phyloP scores from a whole-genome alignment of 2,888 invertebrate species.

The Crossocerus cetratus region DNA sequence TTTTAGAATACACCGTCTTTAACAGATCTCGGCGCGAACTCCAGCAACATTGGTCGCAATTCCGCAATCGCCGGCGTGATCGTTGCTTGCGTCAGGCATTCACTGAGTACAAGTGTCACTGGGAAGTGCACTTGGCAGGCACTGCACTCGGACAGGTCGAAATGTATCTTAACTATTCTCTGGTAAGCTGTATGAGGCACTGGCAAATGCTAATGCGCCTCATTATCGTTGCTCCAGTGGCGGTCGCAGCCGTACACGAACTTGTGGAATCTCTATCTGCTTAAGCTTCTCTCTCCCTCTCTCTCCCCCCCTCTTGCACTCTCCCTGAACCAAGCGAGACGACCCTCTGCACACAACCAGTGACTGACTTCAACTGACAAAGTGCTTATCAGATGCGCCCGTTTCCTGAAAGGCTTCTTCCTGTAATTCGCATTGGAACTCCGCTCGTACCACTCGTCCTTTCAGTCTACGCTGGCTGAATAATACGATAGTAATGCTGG shows the following conservation, averaged over 20 bases:
- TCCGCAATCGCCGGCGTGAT: too few species aligned
- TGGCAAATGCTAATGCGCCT: constrained; percentile 10
- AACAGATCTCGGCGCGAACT: too few species aligned
- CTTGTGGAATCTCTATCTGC: too few species aligned
- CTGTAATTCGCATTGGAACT: background rate
- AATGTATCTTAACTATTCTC: constrained; percentile 32
- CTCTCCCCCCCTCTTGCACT: background rate
- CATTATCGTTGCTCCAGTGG: constrained; percentile 20
- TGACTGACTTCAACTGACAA: constrained; percentile 11
- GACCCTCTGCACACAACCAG: background rate
- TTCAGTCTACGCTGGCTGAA: too few species aligned
- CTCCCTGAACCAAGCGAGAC: constrained; percentile 9
- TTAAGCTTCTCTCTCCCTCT: too few species aligned
- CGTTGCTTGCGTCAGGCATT: too few species aligned
- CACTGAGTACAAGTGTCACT: too few species aligned
- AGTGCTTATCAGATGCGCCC: constrained; percentile 12
- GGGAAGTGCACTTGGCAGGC: constrained; percentile 1
- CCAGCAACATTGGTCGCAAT: too few species aligned
- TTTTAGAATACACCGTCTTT: too few species aligned
- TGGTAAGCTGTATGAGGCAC: constrained; percentile 5
- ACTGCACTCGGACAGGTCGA: constrained; percentile 22
- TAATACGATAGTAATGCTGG: too few species aligned
- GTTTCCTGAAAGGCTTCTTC: background rate
- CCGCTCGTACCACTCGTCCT: background rate
- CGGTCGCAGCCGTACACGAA: background rate